Evolutionary conservation across 2,888 invertebrate genomes (phyloP), one percentile per base, ranked within the genome.

Genomic region (Platycheirus rosarum): DNA sequence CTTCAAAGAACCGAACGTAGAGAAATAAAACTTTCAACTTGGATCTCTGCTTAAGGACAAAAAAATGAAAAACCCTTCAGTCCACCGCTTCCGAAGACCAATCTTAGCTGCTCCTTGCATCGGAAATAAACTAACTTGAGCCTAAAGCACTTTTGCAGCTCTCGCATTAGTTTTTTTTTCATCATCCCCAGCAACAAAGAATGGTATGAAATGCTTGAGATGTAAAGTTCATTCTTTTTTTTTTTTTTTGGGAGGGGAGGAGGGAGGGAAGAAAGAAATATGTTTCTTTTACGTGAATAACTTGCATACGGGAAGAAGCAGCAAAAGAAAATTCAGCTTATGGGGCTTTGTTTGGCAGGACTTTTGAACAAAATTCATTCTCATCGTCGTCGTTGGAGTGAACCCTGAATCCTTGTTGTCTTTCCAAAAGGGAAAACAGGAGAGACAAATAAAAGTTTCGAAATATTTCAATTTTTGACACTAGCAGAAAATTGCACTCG

Each of bases 401-500:
- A 0, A n/a, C n/a, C 11, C 20, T 0, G 16, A 29, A 44, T 44
- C 1, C 16, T 60, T 16, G 60, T 44, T 29, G 14, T 40, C 55
- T 14, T 55, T n/a, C 1, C 4, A 5, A 3, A 13, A n/a, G 0
- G 23, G 7, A 8, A 35, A 9, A 29, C 40, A 60, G 26, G 44
- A 26, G 44, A 3, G 65, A 76, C 77, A 73, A 77, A 82, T 80
- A 76, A 82, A 82, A 82, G 68, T 82, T 82, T 77, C 63, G 71
- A 77, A 49, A 77, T 77, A 77, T 82, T 82, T 77, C 77, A 82
- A 77, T 77, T 73, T 82, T 77, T 82, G 82, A 77, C 82, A 82
- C 71, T 77, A 71, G 37, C 62, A 73, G 71, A 68, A 68, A 82
- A 82, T 77, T 82, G 68, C 82, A 77, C 76, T 77, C 46, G 46